Evolutionary conservation across 2,888 invertebrate genomes (phyloP), one percentile per base, ranked within the genome.

Genomic region (Melinaea menophilus): DNA sequence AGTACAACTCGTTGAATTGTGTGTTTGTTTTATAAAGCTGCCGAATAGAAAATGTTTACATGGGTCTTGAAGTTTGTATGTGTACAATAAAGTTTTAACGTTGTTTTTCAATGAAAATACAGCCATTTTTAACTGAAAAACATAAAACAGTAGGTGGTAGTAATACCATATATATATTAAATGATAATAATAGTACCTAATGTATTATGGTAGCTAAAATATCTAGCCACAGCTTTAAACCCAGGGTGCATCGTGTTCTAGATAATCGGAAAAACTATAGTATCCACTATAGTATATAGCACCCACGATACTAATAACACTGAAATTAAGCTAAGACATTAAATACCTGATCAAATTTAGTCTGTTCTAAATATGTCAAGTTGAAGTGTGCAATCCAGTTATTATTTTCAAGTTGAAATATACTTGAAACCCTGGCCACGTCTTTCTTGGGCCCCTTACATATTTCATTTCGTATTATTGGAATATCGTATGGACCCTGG

Each of bases 1-100:
- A 31, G 5, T 31, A 51, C 51, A 51, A 51, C 4, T 51, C 31
- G 7, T 31, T 31, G 51, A 22, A 51, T 51, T 31, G 31, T 31
- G 31, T 9, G 2, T 31, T 31, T 22, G 22, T 51, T 51, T 5
- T 31, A 51, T 11, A 22, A 51, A 31, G 31, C 51, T 31, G 11
- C 31, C 51, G 31, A 51, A 51, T 31, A 51, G 31, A 51, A 51
- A 51, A 31, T 51, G 51, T 51, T 51, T 51, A 51, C 51, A 51
- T 11, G 51, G 51, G 4, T 51, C 51, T 3, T 51, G 22, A 31
- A 51, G 22, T 51, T 51, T 51, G 31, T 51, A 51, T 7, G 51
- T 31, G 31, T 51, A 51, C 11, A 51, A 31, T 51, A 51, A 51
- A 31, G 22, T 31, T 11, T 11, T 51, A 9, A 31, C 31, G 51